A percentile compares a stretch with the other conserved stretches of the same genome.
phyloP scores from a whole-genome alignment of 2,888 invertebrate species.

The Dione juno region DNA sequence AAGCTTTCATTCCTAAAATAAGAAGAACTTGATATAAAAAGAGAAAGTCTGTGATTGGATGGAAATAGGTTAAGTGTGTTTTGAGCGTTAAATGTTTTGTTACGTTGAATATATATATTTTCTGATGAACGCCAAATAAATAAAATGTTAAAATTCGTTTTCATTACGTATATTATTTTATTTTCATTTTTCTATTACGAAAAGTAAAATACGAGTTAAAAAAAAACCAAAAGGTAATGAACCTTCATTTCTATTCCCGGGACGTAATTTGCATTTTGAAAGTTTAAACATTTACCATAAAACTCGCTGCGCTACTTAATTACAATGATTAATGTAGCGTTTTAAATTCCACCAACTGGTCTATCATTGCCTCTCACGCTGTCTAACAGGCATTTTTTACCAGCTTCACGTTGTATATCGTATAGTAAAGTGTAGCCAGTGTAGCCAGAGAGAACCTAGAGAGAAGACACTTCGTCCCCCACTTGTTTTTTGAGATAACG shows the following conservation, averaged over 20 bases:
- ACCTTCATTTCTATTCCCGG: slow-evolving; percentile 28
- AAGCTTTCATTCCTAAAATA: slow-evolving; percentile 13
- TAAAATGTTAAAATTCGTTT: not conserved
- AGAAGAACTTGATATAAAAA: not conserved
- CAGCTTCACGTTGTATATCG: not conserved
- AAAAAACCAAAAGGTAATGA: slow-evolving; percentile 23
- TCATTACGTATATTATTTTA: not conserved
- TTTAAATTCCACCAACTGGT: slow-evolving; percentile 32
- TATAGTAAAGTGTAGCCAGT: not conserved
- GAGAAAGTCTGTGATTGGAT: not conserved
- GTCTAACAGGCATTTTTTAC: not conserved
- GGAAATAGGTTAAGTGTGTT: not conserved
- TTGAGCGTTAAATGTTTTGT: not conserved
- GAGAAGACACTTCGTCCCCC: not conserved
- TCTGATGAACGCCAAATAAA: not conserved
- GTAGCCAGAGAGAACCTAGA: not conserved
- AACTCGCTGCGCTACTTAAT: slow-evolving; percentile 35
- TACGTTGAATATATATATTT: not conserved
- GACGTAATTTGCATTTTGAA: slow-evolving; percentile 39
- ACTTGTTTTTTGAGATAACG: not conserved
- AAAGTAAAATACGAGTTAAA: not conserved
- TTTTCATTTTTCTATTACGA: not conserved
- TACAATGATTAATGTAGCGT: slow-evolving; percentile 41
- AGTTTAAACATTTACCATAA: slow-evolving; percentile 37
- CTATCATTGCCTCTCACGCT: slow-evolving; percentile 33